Percentiles rank a stretch among this genome's conserved stretches.
Conservation (phyloP, 2,797 vertebrate genomes). For the Oryzias dopingdopingensis region DNA sequence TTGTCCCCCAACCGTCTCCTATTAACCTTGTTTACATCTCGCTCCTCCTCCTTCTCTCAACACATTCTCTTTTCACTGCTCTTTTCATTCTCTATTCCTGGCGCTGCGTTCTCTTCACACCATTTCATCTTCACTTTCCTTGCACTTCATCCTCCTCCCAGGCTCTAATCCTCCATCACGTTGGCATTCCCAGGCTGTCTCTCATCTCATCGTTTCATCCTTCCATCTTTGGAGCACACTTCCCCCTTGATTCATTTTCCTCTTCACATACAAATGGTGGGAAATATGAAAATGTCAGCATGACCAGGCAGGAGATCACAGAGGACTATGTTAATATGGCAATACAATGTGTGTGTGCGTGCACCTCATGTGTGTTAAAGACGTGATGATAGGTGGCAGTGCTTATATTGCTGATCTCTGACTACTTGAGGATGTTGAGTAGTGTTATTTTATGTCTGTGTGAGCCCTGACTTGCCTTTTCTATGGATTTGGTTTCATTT, state of each 20-base stretch:
- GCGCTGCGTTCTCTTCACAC: conserved; percentile 50
- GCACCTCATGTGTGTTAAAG: conserved; percentile 47
- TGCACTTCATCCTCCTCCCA: conserved; percentile 11
- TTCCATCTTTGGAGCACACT: conserved; percentile 40
- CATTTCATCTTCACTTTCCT: conserved; percentile 61
- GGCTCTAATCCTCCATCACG: conserved; percentile 47
- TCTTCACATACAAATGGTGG: conserved; percentile 53
- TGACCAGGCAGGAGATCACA: conserved; percentile 60
- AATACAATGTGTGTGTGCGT: conserved; percentile 32
- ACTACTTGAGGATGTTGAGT: conserved; percentile 46
- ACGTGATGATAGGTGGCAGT: conserved; percentile 74
- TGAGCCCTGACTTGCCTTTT: conserved; percentile 31
- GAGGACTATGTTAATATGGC: conserved; percentile 61
- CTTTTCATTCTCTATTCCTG: conserved; percentile 62
- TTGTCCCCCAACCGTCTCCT: conserved; percentile 54
- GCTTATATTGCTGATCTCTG: conserved; percentile 52
- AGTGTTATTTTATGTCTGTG: conserved; percentile 27
- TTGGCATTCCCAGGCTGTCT: conserved; percentile 61
- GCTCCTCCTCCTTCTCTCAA: conserved; percentile 33
- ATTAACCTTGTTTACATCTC: conserved; percentile 62
- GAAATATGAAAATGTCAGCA: conserved; percentile 66
- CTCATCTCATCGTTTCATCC: conserved; percentile 50
- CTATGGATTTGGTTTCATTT: conserved; percentile 21
- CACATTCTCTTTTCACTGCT: conserved; percentile 40
- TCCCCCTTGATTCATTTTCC: conserved; percentile 53